Evolutionary conservation across 2,113 vertebrate species (phyloP), one percentile per base, ranked within the genome.

Genomic region (Australoheros scitulus): DNA sequence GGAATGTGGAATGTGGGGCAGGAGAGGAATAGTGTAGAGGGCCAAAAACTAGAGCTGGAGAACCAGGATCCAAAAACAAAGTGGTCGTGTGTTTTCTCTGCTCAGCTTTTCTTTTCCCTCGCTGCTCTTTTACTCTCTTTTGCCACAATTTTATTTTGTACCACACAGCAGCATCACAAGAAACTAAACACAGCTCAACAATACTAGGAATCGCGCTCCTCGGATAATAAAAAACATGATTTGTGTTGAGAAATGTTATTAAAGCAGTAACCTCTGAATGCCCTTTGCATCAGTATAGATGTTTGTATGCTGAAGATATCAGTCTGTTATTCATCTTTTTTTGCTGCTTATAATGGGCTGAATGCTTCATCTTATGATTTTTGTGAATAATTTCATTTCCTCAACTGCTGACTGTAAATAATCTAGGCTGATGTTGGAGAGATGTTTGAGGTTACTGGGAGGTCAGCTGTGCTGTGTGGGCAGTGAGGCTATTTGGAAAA

Each of bases 1-100:
- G 79, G 81, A 78, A 81, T 81, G 83, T 81, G 83, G 90, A 82
- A 83, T 86, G 77, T 79, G 80, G 20, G 85, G 83, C 55, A 72
- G 63, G 59, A 68, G 80, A 78, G 80, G 81, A 87, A 92, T 84
- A 24, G 3, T 68, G 57, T 20, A 7, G 24, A 83, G 52, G 50
- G 85, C 86, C 87, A 88, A 76, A 79, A 86, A 74, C 78, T 65
- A 50, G 83, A 91, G 82, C 90, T 88, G 89, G 88, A 88, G 76
- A 90, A 80, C 75, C 87, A 84, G 82, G 77, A 91, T 92, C 89
- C 91, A 87, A 93, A 95, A 93, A 91, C 88, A 94, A 92, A 93
- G 85, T 91, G 77, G 70, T 82, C 77, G 64, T 82, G 65, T 91
- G 60, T 92, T 84, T 91, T 90, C 60, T 65, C 70, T 60, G 57